These are phyloP conservation scores for Busseola fusca DNA, from an alignment of 2,888 invertebrate genomes.

Conservation along the genomic window DNA sequence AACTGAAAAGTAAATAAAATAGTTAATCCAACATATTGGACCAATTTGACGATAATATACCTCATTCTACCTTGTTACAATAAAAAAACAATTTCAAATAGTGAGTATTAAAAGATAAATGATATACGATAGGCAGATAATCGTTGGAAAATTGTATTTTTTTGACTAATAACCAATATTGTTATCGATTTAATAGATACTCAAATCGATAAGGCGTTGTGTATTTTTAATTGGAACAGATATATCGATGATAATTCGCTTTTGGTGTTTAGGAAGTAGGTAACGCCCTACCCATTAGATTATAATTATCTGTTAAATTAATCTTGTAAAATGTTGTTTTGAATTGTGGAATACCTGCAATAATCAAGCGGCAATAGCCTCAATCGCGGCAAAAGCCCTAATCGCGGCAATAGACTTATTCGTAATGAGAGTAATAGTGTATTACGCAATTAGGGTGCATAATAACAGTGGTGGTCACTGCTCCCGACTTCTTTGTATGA, in stretches of 20 bases:
- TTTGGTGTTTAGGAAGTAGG: conserved; percentile 50
- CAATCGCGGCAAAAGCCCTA: too few relatives aligned
- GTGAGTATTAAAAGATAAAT: conserved; percentile 47
- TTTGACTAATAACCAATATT: conserved; percentile 59
- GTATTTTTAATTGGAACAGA: conserved; percentile 64
- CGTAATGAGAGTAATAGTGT: too few relatives aligned
- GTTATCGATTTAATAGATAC: conserved; percentile 57
- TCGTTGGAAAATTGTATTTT: conserved; percentile 45
- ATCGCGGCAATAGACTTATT: neutral
- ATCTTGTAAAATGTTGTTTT: conserved; percentile 19
- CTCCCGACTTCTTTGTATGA: neutral
- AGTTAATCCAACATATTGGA: conserved; percentile 34
- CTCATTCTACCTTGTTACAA: conserved; percentile 19
- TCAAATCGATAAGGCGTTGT: conserved; percentile 54
- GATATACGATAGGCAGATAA: conserved; percentile 40
- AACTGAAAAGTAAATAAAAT: neutral
- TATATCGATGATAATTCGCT: conserved; percentile 44
- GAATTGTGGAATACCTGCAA: conserved; percentile 4
- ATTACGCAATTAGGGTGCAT: too few relatives aligned
- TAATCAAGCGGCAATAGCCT: neutral
- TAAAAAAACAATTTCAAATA: conserved; percentile 40
- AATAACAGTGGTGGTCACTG: neutral
- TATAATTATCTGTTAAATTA: conserved; percentile 22
- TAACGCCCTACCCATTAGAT: conserved; percentile 38
- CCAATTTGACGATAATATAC: conserved; percentile 27